A percentile compares a stretch with the other conserved stretches of the same genome.
Evolutionary conservation across 2,888 invertebrate species (phyloP).

Genomic region (Heliothis peltigera): DNA sequence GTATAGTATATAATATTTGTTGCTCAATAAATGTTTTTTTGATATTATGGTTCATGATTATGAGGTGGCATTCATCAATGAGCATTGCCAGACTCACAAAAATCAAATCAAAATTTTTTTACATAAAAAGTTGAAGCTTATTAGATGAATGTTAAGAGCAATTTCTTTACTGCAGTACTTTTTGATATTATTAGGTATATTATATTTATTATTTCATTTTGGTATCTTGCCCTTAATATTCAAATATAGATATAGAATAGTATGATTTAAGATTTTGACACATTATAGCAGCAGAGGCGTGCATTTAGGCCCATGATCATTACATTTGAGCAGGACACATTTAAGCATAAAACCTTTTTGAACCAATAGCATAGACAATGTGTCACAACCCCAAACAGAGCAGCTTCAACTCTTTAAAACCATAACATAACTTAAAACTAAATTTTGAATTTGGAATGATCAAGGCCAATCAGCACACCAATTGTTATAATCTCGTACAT

Average conservation of each 20-base stretch:
- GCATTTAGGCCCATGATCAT: not conserved
- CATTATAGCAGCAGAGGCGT: not conserved
- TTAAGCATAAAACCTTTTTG: no score
- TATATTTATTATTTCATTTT: not conserved
- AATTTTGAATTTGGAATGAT: slow-evolving; percentile 88
- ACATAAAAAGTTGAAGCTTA: slow-evolving; percentile 62
- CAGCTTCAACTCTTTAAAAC: slow-evolving; percentile 67
- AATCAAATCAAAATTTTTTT: slow-evolving; percentile 44
- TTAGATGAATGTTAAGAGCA: slow-evolving; percentile 37
- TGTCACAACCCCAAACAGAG: slow-evolving; percentile 30
- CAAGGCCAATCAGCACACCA: slow-evolving; percentile 88
- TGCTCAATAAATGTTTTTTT: slow-evolving; percentile 35
- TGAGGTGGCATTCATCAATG: slow-evolving; percentile 81
- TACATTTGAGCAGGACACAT: not conserved
- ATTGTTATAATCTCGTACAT: slow-evolving; percentile 79
- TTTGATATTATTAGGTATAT: not conserved
- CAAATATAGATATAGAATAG: slow-evolving; percentile 9
- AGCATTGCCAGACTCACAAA: slow-evolving; percentile 82
- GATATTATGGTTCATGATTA: slow-evolving; percentile 63
- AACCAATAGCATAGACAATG: slow-evolving; percentile 1
- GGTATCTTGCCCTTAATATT: slow-evolving; percentile 25
- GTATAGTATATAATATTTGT: slow-evolving; percentile 31
- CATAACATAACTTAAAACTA: slow-evolving; percentile 77
- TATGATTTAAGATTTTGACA: slow-evolving; percentile 13
- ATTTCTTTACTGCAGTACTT: not conserved